Evolutionary conservation across 2,113 vertebrate species (phyloP).

Genomic region (Pterophyllum scalare): DNA sequence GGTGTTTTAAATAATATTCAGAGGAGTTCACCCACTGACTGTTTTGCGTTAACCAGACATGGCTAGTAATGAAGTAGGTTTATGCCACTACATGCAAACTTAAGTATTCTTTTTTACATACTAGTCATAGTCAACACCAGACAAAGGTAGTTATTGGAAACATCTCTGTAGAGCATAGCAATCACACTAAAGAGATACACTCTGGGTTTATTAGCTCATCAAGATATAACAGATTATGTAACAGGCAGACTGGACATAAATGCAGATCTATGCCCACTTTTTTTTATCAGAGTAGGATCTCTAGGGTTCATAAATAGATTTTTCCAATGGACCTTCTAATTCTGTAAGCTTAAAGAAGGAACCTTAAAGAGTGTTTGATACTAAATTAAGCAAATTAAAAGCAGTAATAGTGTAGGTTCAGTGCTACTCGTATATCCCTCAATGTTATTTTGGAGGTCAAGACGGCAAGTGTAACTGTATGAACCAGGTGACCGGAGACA

Average conservation of each 20-base stretch:
- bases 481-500: conserved; percentile 45
- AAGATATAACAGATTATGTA: background rate
- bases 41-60: background rate
- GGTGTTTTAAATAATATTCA: background rate
- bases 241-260: background rate
- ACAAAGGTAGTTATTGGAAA: no score
- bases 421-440: background rate
- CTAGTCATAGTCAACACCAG: background rate
- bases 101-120: background rate
- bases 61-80: background rate
- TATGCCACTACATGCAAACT: background rate
- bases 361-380: background rate
- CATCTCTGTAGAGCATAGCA: background rate
- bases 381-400: background rate
- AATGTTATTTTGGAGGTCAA: conserved; percentile 32
- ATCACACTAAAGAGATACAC: background rate
- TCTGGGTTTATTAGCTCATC: background rate
- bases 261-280: background rate
- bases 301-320: background rate
- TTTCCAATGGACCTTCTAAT: background rate
- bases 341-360: background rate
- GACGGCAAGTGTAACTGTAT: conserved; percentile 10
- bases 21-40: background rate
- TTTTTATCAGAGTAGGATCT: background rate
- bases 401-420: background rate